Base-by-base conservation (phyloP, 2,888 invertebrate species). In the Taenaris catops region DNA sequence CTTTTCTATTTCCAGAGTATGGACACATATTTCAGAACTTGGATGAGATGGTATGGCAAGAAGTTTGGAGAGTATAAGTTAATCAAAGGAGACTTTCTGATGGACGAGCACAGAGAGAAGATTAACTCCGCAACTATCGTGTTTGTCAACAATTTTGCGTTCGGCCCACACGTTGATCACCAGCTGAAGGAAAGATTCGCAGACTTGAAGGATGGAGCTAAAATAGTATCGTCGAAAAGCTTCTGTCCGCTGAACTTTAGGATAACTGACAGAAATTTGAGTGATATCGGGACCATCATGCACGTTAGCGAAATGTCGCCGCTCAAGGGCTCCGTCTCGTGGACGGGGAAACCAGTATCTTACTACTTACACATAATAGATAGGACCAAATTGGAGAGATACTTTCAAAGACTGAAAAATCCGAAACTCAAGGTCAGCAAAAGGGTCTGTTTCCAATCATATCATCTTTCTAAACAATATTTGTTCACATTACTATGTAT, bases 61-160 rank as follows among this genome's bases (percentile, higher is more conserved):
- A 94, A 93, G 53, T 94, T 89, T 66, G 95, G 96, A 49, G 95
- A 97, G 33, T 98, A 96, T 86, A 92, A 94, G 76, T 88, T 98
- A 56, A 92, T 97, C 50, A 96, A 96, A 63, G 99, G 98, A 23
- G 98, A 99, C 76, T 99, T 99, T 81, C 84, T 99, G 49, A 91
- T 93, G 55, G 95, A 96, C 58, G 94, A 96, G 63, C 95, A 96
- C 75, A 92, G 96, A 51, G 97, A 98, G 69, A 95, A 95, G 75
- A 98, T 99, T 53, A 96, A 96, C 55, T 92, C 94, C 53, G 95
- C 98, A 5, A 94, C 97, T 18, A 94, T 99, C 63, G 97, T 99
- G 44, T 99, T 99, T 88, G 99, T 99, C 20, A 99, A 99, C 88
- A 99, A 99, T 89, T 99, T 97, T 88, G 99, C 99, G 21, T 99